Evolutionary conservation across 1,140 invertebrate species (phyloP), one percentile per base, ranked within the genome.

Genomic region (Drosophila busckii): DNA sequence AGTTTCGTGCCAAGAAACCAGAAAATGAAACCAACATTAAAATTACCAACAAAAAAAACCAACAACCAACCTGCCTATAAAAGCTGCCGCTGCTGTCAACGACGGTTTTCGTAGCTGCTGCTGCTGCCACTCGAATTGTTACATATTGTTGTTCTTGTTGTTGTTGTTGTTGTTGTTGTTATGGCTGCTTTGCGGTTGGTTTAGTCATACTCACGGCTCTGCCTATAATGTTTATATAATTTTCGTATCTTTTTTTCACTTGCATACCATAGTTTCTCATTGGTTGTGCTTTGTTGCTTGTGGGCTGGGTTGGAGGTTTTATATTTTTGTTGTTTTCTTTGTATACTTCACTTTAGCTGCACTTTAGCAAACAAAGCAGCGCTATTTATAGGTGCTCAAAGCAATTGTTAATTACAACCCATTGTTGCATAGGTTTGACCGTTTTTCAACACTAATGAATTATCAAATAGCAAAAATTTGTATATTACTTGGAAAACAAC

Each of bases 161-260:
- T 46, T 41, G 34, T 48, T 50, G 32, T 25, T 67, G 56, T 17
- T 44, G 28, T 28, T 31, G 12, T 17, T 37, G 40, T 48, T 31
- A 31, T 38, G 40, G 41, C 69, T 70, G 67, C 52, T 54, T 67
- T 80, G 73, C 64, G 68, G 73, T 78, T 70, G 63, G 29, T 80
- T 78, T 78, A 78, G 73, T 78, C 73, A 73, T 80, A 80, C 69
- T 68, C 54, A 80, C 59, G 50, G 53, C 62, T n/a, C n/a, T 56
- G 58, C 58, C 73, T 73, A 80, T 78, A 78, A 71, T 80, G 73
- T 80, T 80, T 80, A 82, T 80, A 80, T 80, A 80, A 80, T 80
- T 80, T 78, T 80, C 58, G 71, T 78, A 80, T 80, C 49, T 80
- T 55, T 60, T 54, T 63, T 65, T 66, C 49, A 64, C 68, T 71